These are phyloP conservation scores for Parauchenoglanis punctatus DNA, from an alignment of 2,797 vertebrate species.

Conservation along the genomic window DNA sequence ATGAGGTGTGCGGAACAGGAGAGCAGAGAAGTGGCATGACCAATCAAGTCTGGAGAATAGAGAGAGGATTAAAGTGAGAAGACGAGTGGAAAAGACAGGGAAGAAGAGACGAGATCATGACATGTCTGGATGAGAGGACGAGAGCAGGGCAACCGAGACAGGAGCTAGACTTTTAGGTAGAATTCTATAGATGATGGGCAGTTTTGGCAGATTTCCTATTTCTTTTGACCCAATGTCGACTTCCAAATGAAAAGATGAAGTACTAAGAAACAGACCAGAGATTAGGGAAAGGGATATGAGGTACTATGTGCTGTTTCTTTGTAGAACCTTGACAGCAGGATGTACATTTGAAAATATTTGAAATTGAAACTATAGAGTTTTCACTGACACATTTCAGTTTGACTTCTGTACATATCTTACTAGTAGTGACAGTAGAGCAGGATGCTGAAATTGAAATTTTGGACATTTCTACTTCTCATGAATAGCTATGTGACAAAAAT, in stretches of 20 bases:
- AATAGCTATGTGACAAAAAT: not conserved
- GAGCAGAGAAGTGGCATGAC: not conserved
- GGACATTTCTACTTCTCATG: not conserved
- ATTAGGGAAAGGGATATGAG: not conserved
- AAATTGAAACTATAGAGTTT: not conserved
- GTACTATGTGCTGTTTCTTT: not conserved
- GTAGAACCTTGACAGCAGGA: not conserved
- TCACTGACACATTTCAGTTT: not conserved
- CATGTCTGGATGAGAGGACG: conserved; percentile 8
- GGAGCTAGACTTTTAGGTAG: not conserved
- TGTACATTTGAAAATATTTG: not conserved
- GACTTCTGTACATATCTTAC: not conserved
- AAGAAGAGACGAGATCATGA: conserved; percentile 9
- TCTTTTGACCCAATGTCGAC: not conserved
- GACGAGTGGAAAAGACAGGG: conserved; percentile 8
- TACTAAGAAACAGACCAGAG: not conserved
- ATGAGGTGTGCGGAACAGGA: not conserved
- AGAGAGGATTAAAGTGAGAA: conserved; percentile 11
- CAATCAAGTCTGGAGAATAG: not conserved
- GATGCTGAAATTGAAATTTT: not conserved
- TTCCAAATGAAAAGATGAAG: not conserved
- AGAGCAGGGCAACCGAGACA: not conserved
- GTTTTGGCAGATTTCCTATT: not conserved
- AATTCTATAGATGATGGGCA: not conserved
- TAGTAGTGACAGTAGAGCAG: not conserved